Evolutionary conservation across 2,113 vertebrate species (phyloP).

Genomic region (Microtus richardsoni): DNA sequence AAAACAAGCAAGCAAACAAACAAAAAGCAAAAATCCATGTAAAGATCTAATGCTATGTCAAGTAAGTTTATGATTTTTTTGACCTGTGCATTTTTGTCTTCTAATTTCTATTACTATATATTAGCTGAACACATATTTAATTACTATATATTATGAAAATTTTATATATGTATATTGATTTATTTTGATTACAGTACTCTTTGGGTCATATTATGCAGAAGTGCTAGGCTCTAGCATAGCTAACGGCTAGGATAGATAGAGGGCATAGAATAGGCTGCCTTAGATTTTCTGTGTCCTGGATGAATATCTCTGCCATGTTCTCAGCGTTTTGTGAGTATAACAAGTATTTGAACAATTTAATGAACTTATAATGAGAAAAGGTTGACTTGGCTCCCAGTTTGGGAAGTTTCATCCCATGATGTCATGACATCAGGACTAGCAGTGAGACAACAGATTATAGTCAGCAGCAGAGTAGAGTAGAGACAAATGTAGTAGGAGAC

Average conservation of each 20-base stretch:
- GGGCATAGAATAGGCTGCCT: not conserved
- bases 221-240: not conserved
- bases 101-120: not conserved
- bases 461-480: not conserved
- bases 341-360: not conserved
- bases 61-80: not conserved
- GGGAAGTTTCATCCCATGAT: not conserved
- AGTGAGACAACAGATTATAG: not conserved
- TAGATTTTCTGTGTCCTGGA: not conserved
- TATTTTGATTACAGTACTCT: not conserved
- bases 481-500: no score
- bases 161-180: not conserved
- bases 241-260: not conserved
- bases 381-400: not conserved
- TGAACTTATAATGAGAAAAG: not conserved
- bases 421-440: not conserved
- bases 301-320: not conserved
- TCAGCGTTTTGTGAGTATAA: not conserved
- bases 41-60: not conserved
- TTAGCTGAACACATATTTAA: not conserved
- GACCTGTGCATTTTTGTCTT: not conserved
- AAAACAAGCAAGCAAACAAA: not conserved
- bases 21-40: not conserved
- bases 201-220: not conserved
- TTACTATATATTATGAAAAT: not conserved